A percentile compares a stretch with the other conserved stretches of the same genome.
phyloP scores from a whole-genome alignment of 2,113 vertebrate genomes.

The Burhinus oedicnemus region DNA sequence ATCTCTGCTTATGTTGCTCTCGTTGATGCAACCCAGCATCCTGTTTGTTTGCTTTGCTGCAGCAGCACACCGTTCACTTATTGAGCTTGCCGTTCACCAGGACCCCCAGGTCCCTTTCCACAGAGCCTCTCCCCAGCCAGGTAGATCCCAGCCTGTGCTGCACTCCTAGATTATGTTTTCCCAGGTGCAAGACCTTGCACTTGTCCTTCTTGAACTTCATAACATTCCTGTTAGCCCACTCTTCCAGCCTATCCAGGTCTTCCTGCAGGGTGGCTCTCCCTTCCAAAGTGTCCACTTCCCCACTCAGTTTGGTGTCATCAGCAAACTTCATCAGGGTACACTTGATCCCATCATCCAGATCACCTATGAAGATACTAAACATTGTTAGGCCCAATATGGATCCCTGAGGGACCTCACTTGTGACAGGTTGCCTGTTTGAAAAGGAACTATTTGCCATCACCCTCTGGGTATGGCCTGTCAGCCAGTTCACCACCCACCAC shows the following conservation, averaged over 20 bases:
- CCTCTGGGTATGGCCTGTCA: background rate
- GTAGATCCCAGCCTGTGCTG: background rate
- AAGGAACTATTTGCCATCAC: background rate
- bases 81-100: background rate
- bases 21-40: background rate
- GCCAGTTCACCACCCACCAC: background rate
- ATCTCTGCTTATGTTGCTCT: background rate
- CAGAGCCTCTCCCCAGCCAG: background rate
- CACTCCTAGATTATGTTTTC: background rate
- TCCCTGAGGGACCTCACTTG: background rate
- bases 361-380: background rate
- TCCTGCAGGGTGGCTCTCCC: background rate
- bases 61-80: background rate
- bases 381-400: too few species aligned
- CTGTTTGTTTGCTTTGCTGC: background rate
- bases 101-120: background rate
- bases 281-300: background rate
- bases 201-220: background rate
- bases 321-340: background rate
- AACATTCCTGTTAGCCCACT: background rate
- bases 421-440: background rate
- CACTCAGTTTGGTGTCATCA: background rate
- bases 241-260: background rate
- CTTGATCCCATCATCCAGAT: background rate
- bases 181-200: background rate